Conservation (phyloP, 2,113 vertebrate species). For the Hydrolagus affinis region DNA sequence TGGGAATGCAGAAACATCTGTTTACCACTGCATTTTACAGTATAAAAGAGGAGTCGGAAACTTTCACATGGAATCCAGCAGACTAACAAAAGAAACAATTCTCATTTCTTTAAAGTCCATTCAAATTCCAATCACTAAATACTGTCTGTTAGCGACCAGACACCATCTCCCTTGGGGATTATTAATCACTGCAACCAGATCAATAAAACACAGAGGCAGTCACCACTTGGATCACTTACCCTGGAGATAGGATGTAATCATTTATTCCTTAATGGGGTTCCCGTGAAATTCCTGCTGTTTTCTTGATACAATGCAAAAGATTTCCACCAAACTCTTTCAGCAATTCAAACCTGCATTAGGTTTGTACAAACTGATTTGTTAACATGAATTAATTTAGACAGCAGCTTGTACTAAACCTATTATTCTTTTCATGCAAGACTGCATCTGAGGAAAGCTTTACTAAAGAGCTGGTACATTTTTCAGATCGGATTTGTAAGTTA, state of each 20-base stretch:
- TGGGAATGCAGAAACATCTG: too few species aligned
- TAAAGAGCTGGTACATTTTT: not conserved
- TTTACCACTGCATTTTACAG: too few species aligned
- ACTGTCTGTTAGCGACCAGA: constrained; percentile 38
- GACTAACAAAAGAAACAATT: not conserved
- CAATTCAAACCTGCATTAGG: not conserved
- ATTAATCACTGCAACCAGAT: constrained; percentile 40
- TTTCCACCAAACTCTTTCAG: constrained; percentile 15
- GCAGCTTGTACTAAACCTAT: not conserved
- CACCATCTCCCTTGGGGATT: constrained; percentile 31
- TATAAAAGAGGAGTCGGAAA: not conserved
- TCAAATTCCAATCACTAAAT: constrained; percentile 31
- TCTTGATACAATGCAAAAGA: not conserved
- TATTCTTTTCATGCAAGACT: not conserved
- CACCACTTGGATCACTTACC: constrained; percentile 24
- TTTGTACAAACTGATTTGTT: not conserved
- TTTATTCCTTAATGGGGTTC: constrained; percentile 34
- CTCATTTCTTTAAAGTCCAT: not conserved
- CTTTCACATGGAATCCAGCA: not conserved
- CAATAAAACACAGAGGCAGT: constrained; percentile 44
- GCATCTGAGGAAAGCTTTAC: not conserved
- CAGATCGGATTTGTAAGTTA: not conserved
- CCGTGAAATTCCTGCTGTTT: not conserved
- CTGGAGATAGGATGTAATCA: constrained; percentile 25
- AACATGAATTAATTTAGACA: not conserved